phyloP scores from a whole-genome alignment of 2,797 vertebrate genomes.

The Apogon hyalosoma region DNA sequence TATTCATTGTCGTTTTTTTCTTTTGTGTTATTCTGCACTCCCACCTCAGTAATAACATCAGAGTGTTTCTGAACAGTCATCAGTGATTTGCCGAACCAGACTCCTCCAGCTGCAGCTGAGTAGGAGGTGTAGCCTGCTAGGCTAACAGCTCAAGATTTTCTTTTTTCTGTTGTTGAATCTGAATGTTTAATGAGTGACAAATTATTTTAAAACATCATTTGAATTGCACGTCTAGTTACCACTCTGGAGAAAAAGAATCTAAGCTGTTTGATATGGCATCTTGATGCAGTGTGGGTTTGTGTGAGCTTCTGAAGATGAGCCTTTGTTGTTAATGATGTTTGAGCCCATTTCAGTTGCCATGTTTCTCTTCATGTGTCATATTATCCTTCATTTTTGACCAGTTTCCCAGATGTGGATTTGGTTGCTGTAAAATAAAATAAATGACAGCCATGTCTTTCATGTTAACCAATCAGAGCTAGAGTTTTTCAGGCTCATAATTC shows the following conservation, averaged over 20 bases:
- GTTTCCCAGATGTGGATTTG: conserved; percentile 29
- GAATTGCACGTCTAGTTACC: conserved; percentile 14
- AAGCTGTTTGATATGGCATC: conserved; percentile 3
- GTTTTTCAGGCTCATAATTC: not conserved
- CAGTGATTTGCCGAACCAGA: conserved; percentile 39
- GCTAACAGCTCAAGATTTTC: conserved; percentile 39
- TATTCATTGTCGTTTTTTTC: conserved; percentile 25
- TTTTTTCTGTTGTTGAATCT: conserved; percentile 16
- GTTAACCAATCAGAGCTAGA: too few relatives aligned
- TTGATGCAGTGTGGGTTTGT: conserved; percentile 14
- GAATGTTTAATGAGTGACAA: conserved; percentile 39
- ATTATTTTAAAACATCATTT: conserved; percentile 19
- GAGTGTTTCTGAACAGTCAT: conserved; percentile 48
- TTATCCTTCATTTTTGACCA: conserved; percentile 22
- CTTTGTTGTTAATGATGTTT: conserved; percentile 37
- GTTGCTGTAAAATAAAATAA: not conserved
- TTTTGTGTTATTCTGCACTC: conserved; percentile 68
- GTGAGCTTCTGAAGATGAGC: conserved; percentile 28
- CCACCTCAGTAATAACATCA: conserved; percentile 41
- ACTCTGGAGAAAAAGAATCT: conserved; percentile 20
- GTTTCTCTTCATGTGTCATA: conserved; percentile 40
- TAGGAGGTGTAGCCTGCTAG: conserved; percentile 56
- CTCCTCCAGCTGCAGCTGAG: conserved; percentile 64
- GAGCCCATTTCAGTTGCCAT: conserved; percentile 40
- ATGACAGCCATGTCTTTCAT: too few relatives aligned